A percentile compares a stretch with the other conserved stretches of the same genome.
Evolutionary conservation across 1,140 invertebrate species (phyloP).

Genomic region (Drosophila seguyi): DNA sequence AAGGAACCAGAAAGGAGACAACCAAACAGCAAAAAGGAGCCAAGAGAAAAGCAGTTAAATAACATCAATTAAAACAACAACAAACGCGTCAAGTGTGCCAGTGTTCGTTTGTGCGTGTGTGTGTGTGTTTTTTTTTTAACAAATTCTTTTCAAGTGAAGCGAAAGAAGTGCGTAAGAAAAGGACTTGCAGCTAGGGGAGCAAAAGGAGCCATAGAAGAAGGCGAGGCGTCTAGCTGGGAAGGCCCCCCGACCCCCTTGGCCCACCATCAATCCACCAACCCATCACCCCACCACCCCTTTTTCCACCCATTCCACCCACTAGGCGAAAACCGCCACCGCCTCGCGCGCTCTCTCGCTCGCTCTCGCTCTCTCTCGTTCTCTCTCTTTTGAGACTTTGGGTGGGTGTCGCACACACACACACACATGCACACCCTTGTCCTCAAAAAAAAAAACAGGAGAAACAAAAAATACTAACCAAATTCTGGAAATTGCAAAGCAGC

Average conservation of each 20-base stretch:
- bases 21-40: slow-evolving; percentile 11
- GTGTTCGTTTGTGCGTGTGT: background rate
- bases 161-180: slow-evolving; percentile 37
- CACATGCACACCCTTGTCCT: slow-evolving; percentile 43
- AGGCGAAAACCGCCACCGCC: slow-evolving; percentile 38
- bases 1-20: slow-evolving; percentile 24
- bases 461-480: slow-evolving; percentile 27
- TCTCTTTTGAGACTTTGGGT: slow-evolving; percentile 22
- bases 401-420: slow-evolving; percentile 34
- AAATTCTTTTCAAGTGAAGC: slow-evolving; percentile 70
- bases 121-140: slow-evolving; percentile 32
- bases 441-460: slow-evolving; percentile 16
- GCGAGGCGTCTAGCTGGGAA: slow-evolving; percentile 69
- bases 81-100: slow-evolving; percentile 12
- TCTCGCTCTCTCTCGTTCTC: background rate
- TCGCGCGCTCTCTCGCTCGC: background rate
- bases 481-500: slow-evolving; percentile 35
- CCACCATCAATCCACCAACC: background rate
- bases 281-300: background rate
- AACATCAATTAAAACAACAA: slow-evolving; percentile 13
- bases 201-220: slow-evolving; percentile 45
- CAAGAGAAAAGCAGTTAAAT: slow-evolving; percentile 19
- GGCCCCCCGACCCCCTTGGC: background rate
- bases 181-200: background rate
- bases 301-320: slow-evolving; percentile 1